Conservation (phyloP, 2,797 vertebrate species). For the Stomatorhinus walkeri region DNA sequence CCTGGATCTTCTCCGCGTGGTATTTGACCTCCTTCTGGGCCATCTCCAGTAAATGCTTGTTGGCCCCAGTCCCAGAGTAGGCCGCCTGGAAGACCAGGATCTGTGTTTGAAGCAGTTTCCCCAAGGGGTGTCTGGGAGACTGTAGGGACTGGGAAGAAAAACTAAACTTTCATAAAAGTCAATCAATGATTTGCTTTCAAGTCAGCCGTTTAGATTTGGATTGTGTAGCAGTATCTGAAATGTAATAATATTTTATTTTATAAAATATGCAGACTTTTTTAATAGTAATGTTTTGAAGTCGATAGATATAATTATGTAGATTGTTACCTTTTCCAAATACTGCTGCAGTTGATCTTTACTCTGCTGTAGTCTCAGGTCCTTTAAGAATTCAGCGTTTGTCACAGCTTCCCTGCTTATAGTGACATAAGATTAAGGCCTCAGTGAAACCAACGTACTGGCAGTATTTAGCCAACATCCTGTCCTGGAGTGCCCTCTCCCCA, state of each 20-base stretch:
- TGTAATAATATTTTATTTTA: background rate
- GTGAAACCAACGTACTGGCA: background rate
- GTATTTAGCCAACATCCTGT: background rate
- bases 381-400: background rate
- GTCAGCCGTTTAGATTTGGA: background rate
- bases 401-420: background rate
- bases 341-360: slow-evolving; percentile 46
- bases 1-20: slow-evolving; percentile 55
- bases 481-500: background rate
- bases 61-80: slow-evolving; percentile 54
- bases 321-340: slow-evolving; percentile 11
- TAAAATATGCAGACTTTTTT: background rate
- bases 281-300: background rate
- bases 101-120: slow-evolving; percentile 52
- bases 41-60: slow-evolving; percentile 59
- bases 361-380: slow-evolving; percentile 3
- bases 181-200: background rate
- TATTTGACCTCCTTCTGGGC: slow-evolving; percentile 65
- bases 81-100: slow-evolving; percentile 58
- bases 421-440: background rate
- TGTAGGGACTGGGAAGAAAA: background rate
- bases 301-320: background rate
- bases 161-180: background rate
- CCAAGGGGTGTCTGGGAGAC: slow-evolving; percentile 53
- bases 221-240: background rate